Evolutionary conservation across 2,113 vertebrate species (phyloP).

Genomic region (Colistium nudipinnis): DNA sequence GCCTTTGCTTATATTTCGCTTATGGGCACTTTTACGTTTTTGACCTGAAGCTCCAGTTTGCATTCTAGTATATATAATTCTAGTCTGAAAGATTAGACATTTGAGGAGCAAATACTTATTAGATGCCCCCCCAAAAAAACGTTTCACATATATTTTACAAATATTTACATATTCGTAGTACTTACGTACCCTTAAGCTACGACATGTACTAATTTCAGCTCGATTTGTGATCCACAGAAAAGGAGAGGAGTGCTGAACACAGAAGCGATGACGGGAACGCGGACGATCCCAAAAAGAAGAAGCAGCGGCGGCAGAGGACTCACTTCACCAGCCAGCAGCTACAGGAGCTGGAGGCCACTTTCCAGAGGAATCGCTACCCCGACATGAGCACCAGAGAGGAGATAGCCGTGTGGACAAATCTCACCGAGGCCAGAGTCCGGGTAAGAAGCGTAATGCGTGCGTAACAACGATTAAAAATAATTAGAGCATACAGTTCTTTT

Average conservation of each 20-base stretch:
- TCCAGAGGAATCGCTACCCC: slow-evolving; percentile 97
- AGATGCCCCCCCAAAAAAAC: neutral
- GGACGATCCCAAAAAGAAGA: slow-evolving; percentile 97
- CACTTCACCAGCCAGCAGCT: slow-evolving; percentile 99
- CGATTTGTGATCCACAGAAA: slow-evolving; percentile 80
- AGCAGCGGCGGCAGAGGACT: slow-evolving; percentile 93
- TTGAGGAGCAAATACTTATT: neutral
- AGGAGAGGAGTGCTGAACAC: slow-evolving; percentile 85
- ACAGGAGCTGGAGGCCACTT: slow-evolving; percentile 97
- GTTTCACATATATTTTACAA: no score
- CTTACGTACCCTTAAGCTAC: no score
- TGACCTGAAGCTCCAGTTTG: neutral
- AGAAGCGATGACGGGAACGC: slow-evolving; percentile 87
- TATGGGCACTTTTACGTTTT: neutral
- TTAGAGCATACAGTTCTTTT: neutral
- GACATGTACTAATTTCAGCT: neutral
- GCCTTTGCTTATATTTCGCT: slow-evolving; percentile 2
- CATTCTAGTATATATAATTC: neutral
- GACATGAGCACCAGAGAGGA: slow-evolving; percentile 99
- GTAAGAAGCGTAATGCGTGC: slow-evolving; percentile 80
- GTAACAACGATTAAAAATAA: slow-evolving; percentile 3
- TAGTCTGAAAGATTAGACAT: neutral
- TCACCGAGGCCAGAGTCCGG: slow-evolving; percentile 96
- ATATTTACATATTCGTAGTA: no score
- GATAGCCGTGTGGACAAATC: slow-evolving; percentile 99